phyloP scores from a whole-genome alignment of 2,797 vertebrate species.

The Acipenser ruthenus region DNA sequence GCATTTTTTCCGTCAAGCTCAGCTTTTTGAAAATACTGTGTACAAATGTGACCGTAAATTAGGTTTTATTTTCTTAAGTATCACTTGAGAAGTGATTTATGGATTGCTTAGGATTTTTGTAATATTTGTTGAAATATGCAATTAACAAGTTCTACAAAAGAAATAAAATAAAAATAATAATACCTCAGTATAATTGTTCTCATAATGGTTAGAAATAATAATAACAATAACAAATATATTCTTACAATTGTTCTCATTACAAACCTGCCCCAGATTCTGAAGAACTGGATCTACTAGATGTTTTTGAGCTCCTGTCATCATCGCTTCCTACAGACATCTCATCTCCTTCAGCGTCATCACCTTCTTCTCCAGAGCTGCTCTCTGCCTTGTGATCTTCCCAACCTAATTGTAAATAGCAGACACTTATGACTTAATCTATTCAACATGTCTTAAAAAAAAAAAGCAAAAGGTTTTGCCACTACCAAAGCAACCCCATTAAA shows the following conservation, averaged over 20 bases:
- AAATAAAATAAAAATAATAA: neutral
- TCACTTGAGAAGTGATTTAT: too few relatives aligned
- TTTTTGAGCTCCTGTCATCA: slow-evolving; percentile 29
- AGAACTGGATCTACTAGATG: slow-evolving; percentile 30
- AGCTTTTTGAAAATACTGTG: too few relatives aligned
- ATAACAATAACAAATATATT: neutral
- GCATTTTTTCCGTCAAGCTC: too few relatives aligned
- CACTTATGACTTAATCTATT: neutral
- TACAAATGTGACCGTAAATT: too few relatives aligned
- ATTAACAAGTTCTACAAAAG: too few relatives aligned
- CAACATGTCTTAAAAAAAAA: neutral
- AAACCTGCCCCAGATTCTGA: slow-evolving; percentile 38
- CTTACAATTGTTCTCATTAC: neutral
- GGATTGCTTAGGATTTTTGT: too few relatives aligned
- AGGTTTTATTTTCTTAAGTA: too few relatives aligned
- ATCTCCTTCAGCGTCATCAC: slow-evolving; percentile 22
- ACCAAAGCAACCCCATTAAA: too few relatives aligned
- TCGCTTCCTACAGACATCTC: slow-evolving; percentile 25
- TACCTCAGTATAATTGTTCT: neutral
- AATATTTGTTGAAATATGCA: too few relatives aligned
- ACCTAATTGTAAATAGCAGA: slow-evolving; percentile 12
- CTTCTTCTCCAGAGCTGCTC: slow-evolving; percentile 21
- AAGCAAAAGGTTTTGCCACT: too few relatives aligned
- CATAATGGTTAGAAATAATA: neutral
- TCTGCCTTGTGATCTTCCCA: slow-evolving; percentile 19